These are phyloP conservation scores for Troglohyphantes excavatus DNA, from an alignment of 2,888 invertebrate genomes.

Conservation along the genomic window DNA sequence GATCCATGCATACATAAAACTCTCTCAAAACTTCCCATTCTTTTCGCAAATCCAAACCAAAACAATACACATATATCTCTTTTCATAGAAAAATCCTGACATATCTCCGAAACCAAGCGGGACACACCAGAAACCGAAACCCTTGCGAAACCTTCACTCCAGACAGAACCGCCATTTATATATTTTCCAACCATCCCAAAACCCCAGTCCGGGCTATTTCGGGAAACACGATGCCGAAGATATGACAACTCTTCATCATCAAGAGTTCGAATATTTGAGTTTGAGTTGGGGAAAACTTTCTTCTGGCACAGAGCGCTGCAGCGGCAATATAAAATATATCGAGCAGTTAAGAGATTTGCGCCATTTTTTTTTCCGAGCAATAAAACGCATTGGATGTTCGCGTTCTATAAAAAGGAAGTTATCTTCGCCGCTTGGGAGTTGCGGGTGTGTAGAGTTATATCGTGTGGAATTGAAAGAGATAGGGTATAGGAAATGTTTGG, in stretches of 20 bases:
- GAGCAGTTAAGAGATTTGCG: slow-evolving; percentile 54
- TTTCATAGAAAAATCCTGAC: too few relatives aligned
- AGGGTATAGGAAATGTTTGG: too few relatives aligned
- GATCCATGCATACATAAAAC: too few relatives aligned
- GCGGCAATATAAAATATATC: slow-evolving; percentile 58
- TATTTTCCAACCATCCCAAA: slow-evolving; percentile 19
- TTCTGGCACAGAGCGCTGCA: not conserved
- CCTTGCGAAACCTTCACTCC: slow-evolving; percentile 29
- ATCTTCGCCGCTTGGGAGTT: not conserved
- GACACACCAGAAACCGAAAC: too few relatives aligned
- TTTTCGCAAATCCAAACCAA: too few relatives aligned
- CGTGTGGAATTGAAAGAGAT: not conserved
- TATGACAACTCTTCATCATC: slow-evolving; percentile 11
- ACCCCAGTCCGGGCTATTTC: slow-evolving; percentile 54
- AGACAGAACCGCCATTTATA: slow-evolving; percentile 28
- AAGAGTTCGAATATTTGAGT: too few relatives aligned
- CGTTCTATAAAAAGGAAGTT: slow-evolving; percentile 24
- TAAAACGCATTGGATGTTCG: slow-evolving; percentile 39
- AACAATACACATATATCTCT: too few relatives aligned
- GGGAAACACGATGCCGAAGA: slow-evolving; percentile 7
- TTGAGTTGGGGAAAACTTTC: not conserved
- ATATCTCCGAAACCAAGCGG: too few relatives aligned
- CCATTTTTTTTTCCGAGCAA: slow-evolving; percentile 18
- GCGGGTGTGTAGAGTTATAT: not conserved
- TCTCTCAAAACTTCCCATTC: too few relatives aligned